These are phyloP conservation scores for Schmidtea mediterranea DNA, from an alignment of 1,140 invertebrate species.

Conservation along the genomic window DNA sequence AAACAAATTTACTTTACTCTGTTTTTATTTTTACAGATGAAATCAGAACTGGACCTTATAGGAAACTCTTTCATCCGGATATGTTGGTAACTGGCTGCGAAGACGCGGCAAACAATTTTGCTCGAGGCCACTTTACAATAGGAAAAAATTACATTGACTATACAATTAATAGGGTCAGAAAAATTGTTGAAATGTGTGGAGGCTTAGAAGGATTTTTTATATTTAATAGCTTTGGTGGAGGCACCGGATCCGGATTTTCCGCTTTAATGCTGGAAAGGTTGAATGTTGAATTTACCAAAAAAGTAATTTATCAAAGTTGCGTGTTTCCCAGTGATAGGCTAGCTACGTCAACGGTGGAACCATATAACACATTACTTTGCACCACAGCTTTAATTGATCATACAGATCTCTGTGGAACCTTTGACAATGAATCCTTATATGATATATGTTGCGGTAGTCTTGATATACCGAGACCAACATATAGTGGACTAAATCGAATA, in stretches of 20 bases:
- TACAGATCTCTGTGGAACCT: too few relatives aligned
- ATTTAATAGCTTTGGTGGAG: slow-evolving; percentile 28
- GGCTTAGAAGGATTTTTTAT: not conserved
- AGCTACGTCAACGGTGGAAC: slow-evolving; percentile 12
- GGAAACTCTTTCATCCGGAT: slow-evolving; percentile 20
- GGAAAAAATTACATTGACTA: slow-evolving; percentile 31
- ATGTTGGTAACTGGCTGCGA: slow-evolving; percentile 17
- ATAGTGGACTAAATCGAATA: slow-evolving; percentile 34
- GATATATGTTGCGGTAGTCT: slow-evolving; percentile 15
- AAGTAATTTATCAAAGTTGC: slow-evolving; percentile 12
- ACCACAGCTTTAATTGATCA: too few relatives aligned
- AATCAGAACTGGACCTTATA: slow-evolving; percentile 13
- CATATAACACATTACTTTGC: too few relatives aligned
- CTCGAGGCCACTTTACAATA: slow-evolving; percentile 33
- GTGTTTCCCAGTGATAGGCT: slow-evolving; percentile 11
- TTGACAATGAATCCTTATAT: slow-evolving; percentile 14
- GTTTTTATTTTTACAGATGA: slow-evolving; percentile 7
- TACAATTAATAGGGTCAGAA: slow-evolving; percentile 13
- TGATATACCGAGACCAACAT: slow-evolving; percentile 14
- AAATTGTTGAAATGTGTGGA: not conserved
- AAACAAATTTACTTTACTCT: not conserved
- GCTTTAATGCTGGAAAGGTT: slow-evolving; percentile 54
- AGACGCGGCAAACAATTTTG: slow-evolving; percentile 31
- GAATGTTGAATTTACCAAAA: slow-evolving; percentile 51
- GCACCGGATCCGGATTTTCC: slow-evolving; percentile 54